Evolutionary conservation across 2,797 vertebrate genomes (phyloP), one percentile per base, ranked within the genome.

Genomic region (Muscicapa striata): DNA sequence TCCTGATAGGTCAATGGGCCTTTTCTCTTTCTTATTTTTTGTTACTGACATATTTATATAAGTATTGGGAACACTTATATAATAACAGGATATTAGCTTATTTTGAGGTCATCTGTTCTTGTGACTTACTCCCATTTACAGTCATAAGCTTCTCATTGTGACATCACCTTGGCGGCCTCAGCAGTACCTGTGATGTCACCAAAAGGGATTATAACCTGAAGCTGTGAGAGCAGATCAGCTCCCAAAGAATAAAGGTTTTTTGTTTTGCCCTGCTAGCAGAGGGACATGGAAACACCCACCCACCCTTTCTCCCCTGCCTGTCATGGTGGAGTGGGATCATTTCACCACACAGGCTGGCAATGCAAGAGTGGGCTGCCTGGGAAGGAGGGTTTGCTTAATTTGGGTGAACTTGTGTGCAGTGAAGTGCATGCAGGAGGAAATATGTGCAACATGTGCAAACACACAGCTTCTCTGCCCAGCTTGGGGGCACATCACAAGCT

Each of bases 151-250:
- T 46, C 89, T 96, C 90, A 77, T 96, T 88, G 88, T 97, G 95
- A 94, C 95, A 96, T 98, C 97, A 97, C 74, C 86, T 69, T 94
- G 94, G 96, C 69, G 24, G 83, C 85, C 11, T 5, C 67, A 68
- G 69, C 84, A 83, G 69, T 76, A 95, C 76, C 92, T 94, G 86
- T 98, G 97, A 97, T 97, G 97, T 98, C 97, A 97, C 90, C 95
- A 93, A 86, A 78, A 85, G 68, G 82, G 97, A 97, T 98, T 98
- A 97, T 76, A 93, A 97, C 94, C 90, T 93, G 94, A 95, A 87
- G 70, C 90, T 66, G 54, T 54, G 59, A 45, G 77, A 90, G 26
- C 72, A 95, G 92, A 91, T 93, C 94, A 90, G 30, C 55, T 79
- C 58, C 75, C 6, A 2, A 87, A 90, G 83, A 94, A 92, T 66